Conservation (phyloP, 92 coral and sea anemone species). For the Paragorgia papillata region DNA sequence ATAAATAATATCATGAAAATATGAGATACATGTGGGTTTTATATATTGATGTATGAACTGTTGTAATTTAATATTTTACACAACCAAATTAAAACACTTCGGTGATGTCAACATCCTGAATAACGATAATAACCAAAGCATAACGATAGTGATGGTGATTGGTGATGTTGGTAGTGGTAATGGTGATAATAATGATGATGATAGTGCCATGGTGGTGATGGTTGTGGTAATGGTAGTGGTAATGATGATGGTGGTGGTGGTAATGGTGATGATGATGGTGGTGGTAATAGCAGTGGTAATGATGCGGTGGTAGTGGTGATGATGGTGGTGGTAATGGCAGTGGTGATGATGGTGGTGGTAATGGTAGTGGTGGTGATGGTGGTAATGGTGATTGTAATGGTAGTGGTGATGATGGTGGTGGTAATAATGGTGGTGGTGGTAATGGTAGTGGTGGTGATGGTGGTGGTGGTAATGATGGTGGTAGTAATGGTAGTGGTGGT, state of each 20-base stretch:
- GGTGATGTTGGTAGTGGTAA: slow-evolving; percentile 17
- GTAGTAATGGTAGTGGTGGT: no score
- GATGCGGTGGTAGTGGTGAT: no score
- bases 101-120: no score
- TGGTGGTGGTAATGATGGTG: neutral
- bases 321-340: neutral
- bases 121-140: no score
- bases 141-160: slow-evolving; percentile 30
- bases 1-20: no score
- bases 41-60: no score
- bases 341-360: slow-evolving; percentile 19
- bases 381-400: neutral
- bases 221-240: neutral
- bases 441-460: neutral
- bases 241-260: slow-evolving; percentile 18
- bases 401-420: neutral
- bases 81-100: no score
- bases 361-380: neutral
- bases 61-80: no score
- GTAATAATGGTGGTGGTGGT: neutral
- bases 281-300: neutral
- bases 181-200: slow-evolving; percentile 29
- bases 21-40: no score
- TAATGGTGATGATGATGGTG: slow-evolving; percentile 28
- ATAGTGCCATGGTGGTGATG: neutral